Conservation (phyloP, 1,140 invertebrate species). For the Capitella teleta region DNA sequence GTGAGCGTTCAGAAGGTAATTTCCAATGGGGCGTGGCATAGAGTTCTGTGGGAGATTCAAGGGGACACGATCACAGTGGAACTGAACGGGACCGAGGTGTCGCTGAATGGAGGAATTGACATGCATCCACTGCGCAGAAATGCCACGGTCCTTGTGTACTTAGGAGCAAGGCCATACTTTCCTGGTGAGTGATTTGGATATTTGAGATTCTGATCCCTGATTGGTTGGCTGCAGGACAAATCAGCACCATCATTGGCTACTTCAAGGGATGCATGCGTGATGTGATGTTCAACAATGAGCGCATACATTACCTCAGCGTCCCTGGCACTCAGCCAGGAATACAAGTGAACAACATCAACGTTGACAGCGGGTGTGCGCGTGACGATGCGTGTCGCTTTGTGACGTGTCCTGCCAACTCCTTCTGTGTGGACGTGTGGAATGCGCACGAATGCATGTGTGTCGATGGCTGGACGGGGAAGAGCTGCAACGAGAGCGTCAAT, state of each 20-base stretch:
- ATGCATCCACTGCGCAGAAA: conserved; percentile 1
- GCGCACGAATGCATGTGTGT: conserved; percentile 3
- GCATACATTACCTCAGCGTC: conserved; percentile 13
- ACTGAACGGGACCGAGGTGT: neutral
- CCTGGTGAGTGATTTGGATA: no score
- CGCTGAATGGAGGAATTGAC: neutral
- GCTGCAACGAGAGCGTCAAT: conserved; percentile 5
- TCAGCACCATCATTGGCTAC: conserved; percentile 14
- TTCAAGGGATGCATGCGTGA: conserved; percentile 24
- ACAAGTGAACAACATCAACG: conserved; percentile 3
- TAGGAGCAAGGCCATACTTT: conserved; percentile 19
- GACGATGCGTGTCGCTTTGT: conserved; percentile 5
- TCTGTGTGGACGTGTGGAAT: conserved; percentile 10
- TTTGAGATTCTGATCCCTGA: no score
- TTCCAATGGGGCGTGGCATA: conserved; percentile 23
- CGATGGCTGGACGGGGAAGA: conserved; percentile 7
- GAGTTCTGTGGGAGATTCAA: conserved; percentile 14
- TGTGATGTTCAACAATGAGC: conserved; percentile 19
- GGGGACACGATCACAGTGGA: neutral
- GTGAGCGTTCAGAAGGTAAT: conserved; percentile 10
- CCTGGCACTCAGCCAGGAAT: conserved; percentile 9
- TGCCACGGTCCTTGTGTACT: conserved; percentile 14
- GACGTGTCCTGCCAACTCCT: conserved; percentile 8
- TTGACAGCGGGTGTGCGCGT: conserved; percentile 16
- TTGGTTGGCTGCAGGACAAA: conserved; percentile 17